Evolutionary conservation across 2,797 vertebrate genomes (phyloP).

Genomic region (Phataginus tricuspis): DNA sequence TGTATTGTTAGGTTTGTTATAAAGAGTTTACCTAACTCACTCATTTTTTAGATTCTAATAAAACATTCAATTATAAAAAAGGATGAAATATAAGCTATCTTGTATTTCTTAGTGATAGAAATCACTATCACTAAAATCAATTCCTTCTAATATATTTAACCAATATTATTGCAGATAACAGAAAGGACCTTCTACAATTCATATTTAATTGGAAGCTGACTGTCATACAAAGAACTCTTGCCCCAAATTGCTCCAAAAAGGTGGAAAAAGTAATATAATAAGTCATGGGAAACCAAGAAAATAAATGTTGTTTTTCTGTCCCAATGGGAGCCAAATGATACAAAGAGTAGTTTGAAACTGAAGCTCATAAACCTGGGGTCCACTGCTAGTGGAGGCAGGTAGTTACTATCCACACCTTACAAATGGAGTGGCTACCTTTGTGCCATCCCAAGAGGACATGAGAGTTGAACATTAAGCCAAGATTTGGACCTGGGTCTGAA

Average conservation of each 20-base stretch:
- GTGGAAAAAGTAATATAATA: neutral
- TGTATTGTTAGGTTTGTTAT: neutral
- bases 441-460: neutral
- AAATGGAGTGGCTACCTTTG: neutral
- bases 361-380: neutral
- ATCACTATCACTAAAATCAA: neutral
- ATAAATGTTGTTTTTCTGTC: neutral
- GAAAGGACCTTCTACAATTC: neutral
- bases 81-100: constrained; percentile 24
- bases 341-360: neutral
- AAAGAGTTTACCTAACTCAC: neutral
- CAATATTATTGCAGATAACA: constrained; percentile 20
- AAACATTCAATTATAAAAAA: constrained; percentile 27
- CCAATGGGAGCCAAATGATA: neutral
- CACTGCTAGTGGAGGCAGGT: neutral
- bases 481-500: neutral
- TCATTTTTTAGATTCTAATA: constrained; percentile 14
- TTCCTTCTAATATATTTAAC: constrained; percentile 35
- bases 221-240: neutral
- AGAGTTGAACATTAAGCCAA: neutral
- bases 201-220: constrained; percentile 33
- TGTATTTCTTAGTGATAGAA: too few species aligned
- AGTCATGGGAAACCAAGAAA: constrained; percentile 19
- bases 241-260: neutral
- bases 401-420: neutral